Base-by-base conservation (phyloP, 2,113 vertebrate species). In the Tragulus kanchil region DNA sequence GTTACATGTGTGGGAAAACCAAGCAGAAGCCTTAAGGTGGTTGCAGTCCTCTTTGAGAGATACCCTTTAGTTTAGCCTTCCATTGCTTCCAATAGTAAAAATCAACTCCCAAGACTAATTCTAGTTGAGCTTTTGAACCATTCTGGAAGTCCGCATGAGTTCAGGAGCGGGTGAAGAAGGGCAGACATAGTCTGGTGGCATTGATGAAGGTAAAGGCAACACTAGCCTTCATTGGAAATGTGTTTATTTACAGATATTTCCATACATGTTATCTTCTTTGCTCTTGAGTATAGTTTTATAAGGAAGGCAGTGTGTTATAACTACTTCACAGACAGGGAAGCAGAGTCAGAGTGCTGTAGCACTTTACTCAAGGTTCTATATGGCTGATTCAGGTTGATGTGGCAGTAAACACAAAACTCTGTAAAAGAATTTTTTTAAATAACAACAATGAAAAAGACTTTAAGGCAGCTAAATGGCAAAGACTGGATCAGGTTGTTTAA, bases 181-280 rank as follows among this genome's bases (percentile, higher is more conserved):
- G 6, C 5, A 31, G 23, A n/a, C 3, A 58, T 45, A 19, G 15
- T 69, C 19, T 91, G 25, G 17, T 56, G 42, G 5, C n/a, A 65
- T 2, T 78, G 48, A 71, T 77, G 10, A 89, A 89, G 28, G 17
- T 69, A 85, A 92, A 90, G 88, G 13, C 14, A 93, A 54, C 21
- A 17, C 45, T 58, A n/a, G 4, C 17, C 3, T 95, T 82, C 26
- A 67, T 65, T 56, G 59, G 17, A 90, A 93, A 62, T 78, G 6
- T 90, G 48, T 71, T 92, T 75, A 88, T 77, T 94, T 95, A 23
- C 7, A 85, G 89, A 62, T 88, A n/a, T 73, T 89, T 85, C 6
- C 31, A 54, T 9, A 56, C 0, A 25, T 50, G 58, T 25, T 48
- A 77, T 48, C 19, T 87, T 78, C 59, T 92, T 92, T 89, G 21